Evolutionary conservation across 1,140 invertebrate species (phyloP).

Genomic region (Hylyphantes graminicola): DNA sequence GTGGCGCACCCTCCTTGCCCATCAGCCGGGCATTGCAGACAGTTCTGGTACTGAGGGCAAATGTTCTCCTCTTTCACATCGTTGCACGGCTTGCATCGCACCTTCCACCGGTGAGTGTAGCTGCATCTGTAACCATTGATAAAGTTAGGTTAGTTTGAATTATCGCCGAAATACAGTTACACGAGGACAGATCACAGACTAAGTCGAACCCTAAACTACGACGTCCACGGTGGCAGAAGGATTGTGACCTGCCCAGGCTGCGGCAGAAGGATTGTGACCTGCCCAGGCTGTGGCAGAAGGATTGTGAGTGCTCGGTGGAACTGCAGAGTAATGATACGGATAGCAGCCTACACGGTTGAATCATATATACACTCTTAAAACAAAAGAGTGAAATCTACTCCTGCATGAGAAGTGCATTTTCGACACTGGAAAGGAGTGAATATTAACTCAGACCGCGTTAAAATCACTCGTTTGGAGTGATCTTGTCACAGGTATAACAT

Average conservation of each 20-base stretch:
- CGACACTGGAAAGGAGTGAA: no score
- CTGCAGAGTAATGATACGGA: neutral
- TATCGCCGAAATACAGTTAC: neutral
- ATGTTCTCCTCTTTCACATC: slow-evolving; percentile 23
- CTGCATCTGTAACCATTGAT: slow-evolving; percentile 36
- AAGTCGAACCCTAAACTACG: neutral
- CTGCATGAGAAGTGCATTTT: no score
- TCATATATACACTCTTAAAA: no score
- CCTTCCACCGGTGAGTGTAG: slow-evolving; percentile 32
- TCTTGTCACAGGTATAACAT: no score
- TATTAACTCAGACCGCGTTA: no score
- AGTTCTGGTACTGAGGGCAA: slow-evolving; percentile 19
- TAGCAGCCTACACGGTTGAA: no score
- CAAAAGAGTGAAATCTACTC: no score
- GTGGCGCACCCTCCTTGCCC: slow-evolving; percentile 28
- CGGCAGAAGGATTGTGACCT: neutral
- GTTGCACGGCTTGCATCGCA: slow-evolving; percentile 45
- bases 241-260: neutral
- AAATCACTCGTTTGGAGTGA: no score
- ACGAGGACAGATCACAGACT: neutral
- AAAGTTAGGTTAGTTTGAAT: neutral
- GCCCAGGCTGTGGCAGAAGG: neutral
- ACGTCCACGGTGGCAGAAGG: neutral
- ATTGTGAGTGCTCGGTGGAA: neutral
- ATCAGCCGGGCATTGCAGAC: slow-evolving; percentile 24